phyloP scores from a whole-genome alignment of 2,113 vertebrate species.

The Apteryx owenii region DNA sequence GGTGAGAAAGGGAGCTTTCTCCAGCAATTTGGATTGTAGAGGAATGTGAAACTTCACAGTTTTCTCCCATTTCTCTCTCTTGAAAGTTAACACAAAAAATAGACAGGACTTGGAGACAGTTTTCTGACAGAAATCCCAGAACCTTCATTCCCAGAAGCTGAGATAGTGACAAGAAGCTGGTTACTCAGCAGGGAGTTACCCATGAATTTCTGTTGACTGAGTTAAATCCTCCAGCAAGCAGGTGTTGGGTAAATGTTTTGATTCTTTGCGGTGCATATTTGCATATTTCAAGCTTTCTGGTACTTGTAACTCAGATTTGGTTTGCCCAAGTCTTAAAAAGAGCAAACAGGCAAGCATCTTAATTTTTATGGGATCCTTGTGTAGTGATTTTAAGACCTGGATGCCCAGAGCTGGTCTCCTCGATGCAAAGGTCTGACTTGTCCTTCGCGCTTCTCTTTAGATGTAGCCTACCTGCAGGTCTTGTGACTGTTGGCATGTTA shows the following conservation, averaged over 20 bases:
- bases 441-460: background rate
- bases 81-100: conserved; percentile 58
- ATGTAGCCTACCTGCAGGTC: background rate
- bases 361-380: background rate
- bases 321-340: conserved; percentile 29
- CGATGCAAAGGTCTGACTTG: rapidly evolving
- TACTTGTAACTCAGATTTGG: conserved; percentile 13
- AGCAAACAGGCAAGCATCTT: background rate
- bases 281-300: conserved; percentile 57
- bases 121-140: conserved; percentile 71
- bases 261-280: conserved; percentile 53
- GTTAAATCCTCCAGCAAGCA: conserved; percentile 53
- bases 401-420: rapidly evolving
- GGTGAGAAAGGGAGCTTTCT: conserved; percentile 20
- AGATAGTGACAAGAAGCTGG: conserved; percentile 55
- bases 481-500: background rate
- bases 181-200: conserved; percentile 32
- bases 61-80: conserved; percentile 51
- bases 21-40: conserved; percentile 34
- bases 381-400: background rate
- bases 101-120: conserved; percentile 54
- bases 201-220: conserved; percentile 56
- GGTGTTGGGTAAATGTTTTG: conserved; percentile 71
- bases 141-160: conserved; percentile 50
- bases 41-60: conserved; percentile 63